Evolutionary conservation across 2,113 vertebrate genomes (phyloP), one percentile per base, ranked within the genome.

Genomic region (Peromyscus californicus): DNA sequence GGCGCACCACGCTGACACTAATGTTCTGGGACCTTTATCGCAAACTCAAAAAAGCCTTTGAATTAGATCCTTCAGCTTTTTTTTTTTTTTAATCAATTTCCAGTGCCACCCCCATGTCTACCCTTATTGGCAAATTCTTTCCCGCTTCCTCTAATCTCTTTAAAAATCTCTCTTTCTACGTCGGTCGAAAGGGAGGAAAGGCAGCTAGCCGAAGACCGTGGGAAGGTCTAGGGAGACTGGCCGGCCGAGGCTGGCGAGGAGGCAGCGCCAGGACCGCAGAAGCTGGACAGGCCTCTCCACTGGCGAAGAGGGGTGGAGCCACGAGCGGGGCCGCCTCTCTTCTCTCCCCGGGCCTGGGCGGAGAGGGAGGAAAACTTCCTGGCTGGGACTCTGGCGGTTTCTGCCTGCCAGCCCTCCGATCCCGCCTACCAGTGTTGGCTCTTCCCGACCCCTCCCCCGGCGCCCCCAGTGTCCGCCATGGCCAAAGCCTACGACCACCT

Each of bases 401-500:
- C 67, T 21, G 79, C 45, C 61, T 1, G 87, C 94, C 93, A 63
- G 1, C 79, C 45, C 79, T 75, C 26, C 96, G 36, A 31, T 88
- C 95, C 96, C 94, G 89, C 96, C 96, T 83, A 7, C 88, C 69
- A 11, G 94, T 54, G 84, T 88, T 90, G 39, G 92, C 69, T 42
- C 87, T 80, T 79, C 89, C 93, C 84, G 61, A 12, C 48, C 86
- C 76, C 89, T 45, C 74, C 78, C 83, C 93, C 86, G 39, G 59
- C 54, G 74, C 93, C 92, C 97, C 91, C 65, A 16, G 85, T 79
- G 94, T 97, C 94, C 97, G 96, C 97, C 97, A 98, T 98, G 98
- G 99, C 99, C 98, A 99, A 99, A 98, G 99, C 99, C 98, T 99
- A 99, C 97, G 99, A 99, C 98, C 99, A 99, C 97, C 99, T 99